A percentile compares a stretch with the other conserved stretches of the same genome.
phyloP scores from a whole-genome alignment of 2,888 invertebrate species.

The Alcis repandata region DNA sequence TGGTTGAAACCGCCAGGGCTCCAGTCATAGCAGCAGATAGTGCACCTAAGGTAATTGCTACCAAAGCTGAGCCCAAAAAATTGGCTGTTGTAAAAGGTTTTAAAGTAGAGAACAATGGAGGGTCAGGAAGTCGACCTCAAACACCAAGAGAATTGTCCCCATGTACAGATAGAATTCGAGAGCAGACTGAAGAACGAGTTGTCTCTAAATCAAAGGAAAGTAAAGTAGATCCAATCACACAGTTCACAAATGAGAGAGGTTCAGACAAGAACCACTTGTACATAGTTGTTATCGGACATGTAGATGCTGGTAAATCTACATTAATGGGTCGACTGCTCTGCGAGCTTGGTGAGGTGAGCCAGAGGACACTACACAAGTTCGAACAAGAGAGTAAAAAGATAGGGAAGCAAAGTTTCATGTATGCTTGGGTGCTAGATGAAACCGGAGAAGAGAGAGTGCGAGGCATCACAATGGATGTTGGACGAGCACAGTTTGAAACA shows the following conservation, averaged over 20 bases:
- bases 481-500: slow-evolving; percentile 96
- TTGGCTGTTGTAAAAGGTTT: slow-evolving; percentile 86
- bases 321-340: slow-evolving; percentile 98
- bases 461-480: slow-evolving; percentile 99
- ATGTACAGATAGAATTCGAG: slow-evolving; percentile 85
- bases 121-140: slow-evolving; percentile 67
- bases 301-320: slow-evolving; percentile 98
- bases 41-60: slow-evolving; percentile 72
- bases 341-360: slow-evolving; percentile 94
- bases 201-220: slow-evolving; percentile 82
- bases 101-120: slow-evolving; percentile 72
- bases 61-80: slow-evolving; percentile 78
- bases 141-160: slow-evolving; percentile 91
- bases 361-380: slow-evolving; percentile 97
- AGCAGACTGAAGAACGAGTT: slow-evolving; percentile 75
- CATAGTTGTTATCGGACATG: slow-evolving; percentile 97
- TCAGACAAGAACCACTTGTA: slow-evolving; percentile 95
- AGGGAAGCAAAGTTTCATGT: slow-evolving; percentile 99
- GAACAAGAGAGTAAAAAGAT: slow-evolving; percentile 98
- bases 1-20: slow-evolving; percentile 65
- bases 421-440: slow-evolving; percentile 99
- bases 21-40: slow-evolving; percentile 62
- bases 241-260: slow-evolving; percentile 91
- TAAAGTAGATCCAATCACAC: slow-evolving; percentile 86
- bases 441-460: slow-evolving; percentile 98